Conservation (phyloP, 2,888 invertebrate genomes). For the Melipona beecheii region DNA sequence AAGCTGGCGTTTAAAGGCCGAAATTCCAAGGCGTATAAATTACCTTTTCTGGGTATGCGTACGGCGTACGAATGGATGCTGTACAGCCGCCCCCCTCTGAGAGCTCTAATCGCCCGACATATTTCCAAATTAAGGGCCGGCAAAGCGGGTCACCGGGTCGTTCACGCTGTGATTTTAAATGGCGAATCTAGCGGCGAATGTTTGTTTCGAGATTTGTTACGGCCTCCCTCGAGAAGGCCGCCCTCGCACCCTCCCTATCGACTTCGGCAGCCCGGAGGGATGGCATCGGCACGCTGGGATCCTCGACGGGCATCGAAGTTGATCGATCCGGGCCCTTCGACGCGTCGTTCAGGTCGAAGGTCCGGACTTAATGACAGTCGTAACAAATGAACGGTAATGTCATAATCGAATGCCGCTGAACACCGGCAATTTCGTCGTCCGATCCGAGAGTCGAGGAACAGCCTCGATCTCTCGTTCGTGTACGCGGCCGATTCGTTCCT, state of each 20-base stretch:
- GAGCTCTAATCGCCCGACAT: constrained; percentile 77
- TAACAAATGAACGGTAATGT: constrained; percentile 71
- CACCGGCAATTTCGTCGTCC: constrained; percentile 62
- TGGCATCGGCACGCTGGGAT: constrained; percentile 18
- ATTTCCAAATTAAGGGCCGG: constrained; percentile 76
- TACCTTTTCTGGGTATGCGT: constrained; percentile 47
- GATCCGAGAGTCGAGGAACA: constrained; percentile 52
- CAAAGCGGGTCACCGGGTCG: constrained; percentile 59
- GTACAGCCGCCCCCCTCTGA: constrained; percentile 62
- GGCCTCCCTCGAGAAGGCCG: constrained; percentile 64
- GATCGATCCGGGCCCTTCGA: constrained; percentile 64
- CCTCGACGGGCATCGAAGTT: constrained; percentile 45
- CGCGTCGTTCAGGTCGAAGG: constrained; percentile 63
- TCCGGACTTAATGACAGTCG: constrained; percentile 68
- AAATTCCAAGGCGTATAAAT: constrained; percentile 77
- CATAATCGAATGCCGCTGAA: constrained; percentile 65
- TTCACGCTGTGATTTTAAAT: constrained; percentile 81
- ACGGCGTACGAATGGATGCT: constrained; percentile 56
- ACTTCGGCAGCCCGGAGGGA: background rate
- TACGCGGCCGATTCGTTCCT: background rate
- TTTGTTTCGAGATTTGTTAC: constrained; percentile 78
- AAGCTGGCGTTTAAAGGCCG: constrained; percentile 73
- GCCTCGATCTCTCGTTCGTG: background rate
- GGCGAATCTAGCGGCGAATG: constrained; percentile 71
- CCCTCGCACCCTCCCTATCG: background rate